Evolutionary conservation across 2,113 vertebrate genomes (phyloP).

Genomic region (Orcinus orca): DNA sequence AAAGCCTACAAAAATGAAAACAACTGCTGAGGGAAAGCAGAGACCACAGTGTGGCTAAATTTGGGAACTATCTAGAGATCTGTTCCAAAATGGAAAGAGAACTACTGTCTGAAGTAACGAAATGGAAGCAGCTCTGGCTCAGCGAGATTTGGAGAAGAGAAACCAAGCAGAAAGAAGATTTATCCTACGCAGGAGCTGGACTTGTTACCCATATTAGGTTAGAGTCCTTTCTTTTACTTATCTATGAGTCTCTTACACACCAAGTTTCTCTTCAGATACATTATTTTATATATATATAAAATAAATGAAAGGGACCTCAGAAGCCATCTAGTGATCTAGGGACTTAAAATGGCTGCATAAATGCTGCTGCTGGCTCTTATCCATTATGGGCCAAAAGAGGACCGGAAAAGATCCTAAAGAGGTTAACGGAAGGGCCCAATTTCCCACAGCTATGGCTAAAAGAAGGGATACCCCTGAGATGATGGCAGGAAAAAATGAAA

Average conservation of each 20-base stretch:
- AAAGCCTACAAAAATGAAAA: not conserved
- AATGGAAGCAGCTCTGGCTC: not conserved
- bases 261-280: not conserved
- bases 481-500: not conserved
- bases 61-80: not conserved
- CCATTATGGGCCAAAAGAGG: not conserved
- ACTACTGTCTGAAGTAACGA: not conserved
- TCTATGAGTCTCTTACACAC: not conserved
- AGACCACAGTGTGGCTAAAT: not conserved
- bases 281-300: not conserved
- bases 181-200: not conserved
- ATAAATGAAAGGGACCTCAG: not conserved
- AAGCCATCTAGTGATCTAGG: not conserved
- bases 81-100: not conserved
- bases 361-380: not conserved
- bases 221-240: not conserved
- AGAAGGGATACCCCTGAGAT: not conserved
- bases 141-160: not conserved
- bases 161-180: not conserved
- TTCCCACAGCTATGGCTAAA: not conserved
- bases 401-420: not conserved
- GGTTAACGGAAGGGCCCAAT: not conserved
- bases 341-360: not conserved
- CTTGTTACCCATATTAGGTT: not conserved
- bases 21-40: not conserved